These are phyloP conservation scores for Scomber japonicus DNA, from an alignment of 2,113 vertebrate species.

Conservation along the genomic window DNA sequence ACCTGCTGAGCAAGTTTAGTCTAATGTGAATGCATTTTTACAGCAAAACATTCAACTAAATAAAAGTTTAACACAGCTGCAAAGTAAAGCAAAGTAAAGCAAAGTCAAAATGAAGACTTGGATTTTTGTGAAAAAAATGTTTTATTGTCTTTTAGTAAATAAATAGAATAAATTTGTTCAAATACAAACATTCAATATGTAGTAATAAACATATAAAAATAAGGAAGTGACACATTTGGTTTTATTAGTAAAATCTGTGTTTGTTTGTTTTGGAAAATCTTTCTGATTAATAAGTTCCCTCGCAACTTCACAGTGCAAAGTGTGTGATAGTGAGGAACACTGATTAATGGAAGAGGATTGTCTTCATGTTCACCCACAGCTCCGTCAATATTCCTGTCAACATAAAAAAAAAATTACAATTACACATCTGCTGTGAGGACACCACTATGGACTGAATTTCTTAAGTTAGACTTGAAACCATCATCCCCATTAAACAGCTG, in stretches of 20 bases:
- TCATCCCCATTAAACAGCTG: not conserved
- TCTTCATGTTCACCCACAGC: not conserved
- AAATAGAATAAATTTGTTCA: slow-evolving; percentile 23
- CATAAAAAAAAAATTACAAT: not conserved
- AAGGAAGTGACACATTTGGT: slow-evolving; percentile 1
- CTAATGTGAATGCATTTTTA: too few species aligned
- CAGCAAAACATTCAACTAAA: too few species aligned
- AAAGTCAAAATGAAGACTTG: not conserved
- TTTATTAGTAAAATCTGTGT: not conserved
- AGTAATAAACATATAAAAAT: slow-evolving; percentile 9
- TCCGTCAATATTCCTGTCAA: slow-evolving; percentile 55
- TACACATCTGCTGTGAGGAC: not conserved
- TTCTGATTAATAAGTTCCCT: not conserved
- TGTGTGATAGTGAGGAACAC: slow-evolving; percentile 1
- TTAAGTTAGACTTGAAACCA: not conserved
- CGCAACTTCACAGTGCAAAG: slow-evolving; percentile 49
- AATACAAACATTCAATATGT: slow-evolving; percentile 23
- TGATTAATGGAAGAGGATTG: not conserved
- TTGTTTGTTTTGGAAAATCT: not conserved
- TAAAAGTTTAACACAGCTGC: too few species aligned
- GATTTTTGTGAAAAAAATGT: slow-evolving; percentile 8
- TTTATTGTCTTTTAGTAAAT: slow-evolving; percentile 38
- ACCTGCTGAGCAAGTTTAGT: too few species aligned
- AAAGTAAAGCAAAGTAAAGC: too few species aligned
- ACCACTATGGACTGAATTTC: not conserved